Evolutionary conservation across 2,888 invertebrate species (phyloP), one percentile per base, ranked within the genome.

Genomic region (Dolichomitus sp.): DNA sequence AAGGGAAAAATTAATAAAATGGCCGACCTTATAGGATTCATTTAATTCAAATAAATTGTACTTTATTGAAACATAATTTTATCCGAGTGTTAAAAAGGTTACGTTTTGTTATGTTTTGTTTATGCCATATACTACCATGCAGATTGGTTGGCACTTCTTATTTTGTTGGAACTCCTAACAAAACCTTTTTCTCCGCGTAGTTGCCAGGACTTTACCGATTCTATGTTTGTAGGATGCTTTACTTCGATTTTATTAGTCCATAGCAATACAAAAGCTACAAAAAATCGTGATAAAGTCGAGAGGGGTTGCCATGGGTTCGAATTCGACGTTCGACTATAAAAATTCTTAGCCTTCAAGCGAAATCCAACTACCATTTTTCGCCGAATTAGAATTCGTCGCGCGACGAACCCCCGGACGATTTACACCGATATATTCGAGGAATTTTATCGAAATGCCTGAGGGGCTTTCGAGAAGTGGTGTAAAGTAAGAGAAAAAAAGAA

Each of bases 311-410:
- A 30, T 30, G 45, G 19, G 66, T 12, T 54, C 42, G 30, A 42
- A 2, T 40, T 9, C 27, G 19, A 19, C 42, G 14, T 11, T 12
- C 45, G 30, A n/a, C 48, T 40, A 59, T 48, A 48, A 68, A 57
- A 68, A 59, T 59, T 45, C 48, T 76, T 23, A 23, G 48, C 68
- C 11, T 17, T 12, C 45, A 14, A 42, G n/a, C 30, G 52, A 42
- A 42, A 40, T 37, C 33, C 54, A n/a, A 54, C 69, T 17, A 14
- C 33, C 12, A 23, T 17, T 33, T 54, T 54, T n/a, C 11, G 40
- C 5, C 40, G 45, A 68, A 68, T 76, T 76, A 76, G 76, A 76
- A 76, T 57, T 76, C 76, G 33, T 37, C 33, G 33, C 45, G 57
- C 76, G 59, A 57, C 68, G 45, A 37, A 14, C 4, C 48, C 23